These are phyloP conservation scores for Enteromius anoplus DNA, from an alignment of 2,797 vertebrate species.

Conservation along the genomic window DNA sequence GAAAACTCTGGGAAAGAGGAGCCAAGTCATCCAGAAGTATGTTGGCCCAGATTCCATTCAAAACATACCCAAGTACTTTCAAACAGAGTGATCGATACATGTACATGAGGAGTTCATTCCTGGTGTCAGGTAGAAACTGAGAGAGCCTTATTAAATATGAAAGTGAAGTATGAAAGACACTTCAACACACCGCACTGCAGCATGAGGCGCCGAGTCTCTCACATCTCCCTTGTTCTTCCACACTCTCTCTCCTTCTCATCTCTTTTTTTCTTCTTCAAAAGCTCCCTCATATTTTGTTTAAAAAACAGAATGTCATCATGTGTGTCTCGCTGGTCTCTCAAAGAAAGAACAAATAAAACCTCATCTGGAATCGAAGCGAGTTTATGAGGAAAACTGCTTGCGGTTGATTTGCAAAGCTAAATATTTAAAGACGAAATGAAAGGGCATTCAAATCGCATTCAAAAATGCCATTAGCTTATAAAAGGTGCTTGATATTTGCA, in stretches of 20 bases:
- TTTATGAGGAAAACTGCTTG: slow-evolving; percentile 7
- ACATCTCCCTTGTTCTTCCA: slow-evolving; percentile 19
- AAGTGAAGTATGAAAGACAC: slow-evolving; percentile 41
- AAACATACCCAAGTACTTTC: not conserved
- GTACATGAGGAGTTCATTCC: slow-evolving; percentile 12
- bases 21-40: not conserved
- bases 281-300: slow-evolving; percentile 8
- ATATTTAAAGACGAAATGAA: slow-evolving; percentile 55
- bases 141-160: slow-evolving; percentile 51
- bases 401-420: slow-evolving; percentile 57
- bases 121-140: slow-evolving; percentile 19
- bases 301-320: not conserved
- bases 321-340: not conserved
- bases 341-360: slow-evolving; percentile 11
- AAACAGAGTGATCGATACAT: slow-evolving; percentile 19
- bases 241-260: not conserved
- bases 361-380: not conserved
- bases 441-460: slow-evolving; percentile 51
- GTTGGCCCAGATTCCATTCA: not conserved
- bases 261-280: slow-evolving; percentile 33
- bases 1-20: slow-evolving; percentile 5
- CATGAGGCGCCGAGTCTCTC: slow-evolving; percentile 16
- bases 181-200: slow-evolving; percentile 43
- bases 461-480: not conserved
- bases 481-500: not conserved